phyloP scores from a whole-genome alignment of 2,888 invertebrate genomes.

The Bellardia bayeri region DNA sequence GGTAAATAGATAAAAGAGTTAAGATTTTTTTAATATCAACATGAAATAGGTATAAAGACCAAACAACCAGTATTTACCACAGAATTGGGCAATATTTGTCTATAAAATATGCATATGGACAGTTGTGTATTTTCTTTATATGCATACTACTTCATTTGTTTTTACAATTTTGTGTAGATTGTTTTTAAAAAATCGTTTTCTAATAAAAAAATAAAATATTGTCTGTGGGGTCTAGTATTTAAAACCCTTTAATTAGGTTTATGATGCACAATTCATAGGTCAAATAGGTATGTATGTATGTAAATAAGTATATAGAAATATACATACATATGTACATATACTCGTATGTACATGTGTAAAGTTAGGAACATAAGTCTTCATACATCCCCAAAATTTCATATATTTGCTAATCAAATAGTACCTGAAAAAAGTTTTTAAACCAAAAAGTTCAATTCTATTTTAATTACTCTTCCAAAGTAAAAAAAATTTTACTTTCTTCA shows the following conservation, averaged over 20 bases:
- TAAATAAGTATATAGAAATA: background rate
- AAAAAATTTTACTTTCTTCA: too few species aligned
- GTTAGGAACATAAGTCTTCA: too few species aligned
- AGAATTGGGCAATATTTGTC: conserved; percentile 50
- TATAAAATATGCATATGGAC: background rate
- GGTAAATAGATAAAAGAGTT: conserved; percentile 31
- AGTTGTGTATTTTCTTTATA: background rate
- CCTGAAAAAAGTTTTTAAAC: too few species aligned
- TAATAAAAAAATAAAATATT: background rate
- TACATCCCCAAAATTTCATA: too few species aligned
- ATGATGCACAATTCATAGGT: conserved; percentile 6
- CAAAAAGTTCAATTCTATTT: too few species aligned
- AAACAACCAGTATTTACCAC: conserved; percentile 40
- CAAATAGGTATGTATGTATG: conserved; percentile 8
- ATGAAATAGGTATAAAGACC: conserved; percentile 16
- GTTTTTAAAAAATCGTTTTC: background rate
- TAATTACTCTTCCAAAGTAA: too few species aligned
- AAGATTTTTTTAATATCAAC: conserved; percentile 26
- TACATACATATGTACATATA: background rate
- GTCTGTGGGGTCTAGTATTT: background rate
- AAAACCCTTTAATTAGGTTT: conserved; percentile 29
- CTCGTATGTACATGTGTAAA: too few species aligned
- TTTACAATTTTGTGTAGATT: conserved; percentile 3
- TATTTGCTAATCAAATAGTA: too few species aligned
- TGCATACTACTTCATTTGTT: conserved; percentile 24